Evolutionary conservation across 2,113 vertebrate genomes (phyloP).

Genomic region (Ailuropoda melanoleuca): DNA sequence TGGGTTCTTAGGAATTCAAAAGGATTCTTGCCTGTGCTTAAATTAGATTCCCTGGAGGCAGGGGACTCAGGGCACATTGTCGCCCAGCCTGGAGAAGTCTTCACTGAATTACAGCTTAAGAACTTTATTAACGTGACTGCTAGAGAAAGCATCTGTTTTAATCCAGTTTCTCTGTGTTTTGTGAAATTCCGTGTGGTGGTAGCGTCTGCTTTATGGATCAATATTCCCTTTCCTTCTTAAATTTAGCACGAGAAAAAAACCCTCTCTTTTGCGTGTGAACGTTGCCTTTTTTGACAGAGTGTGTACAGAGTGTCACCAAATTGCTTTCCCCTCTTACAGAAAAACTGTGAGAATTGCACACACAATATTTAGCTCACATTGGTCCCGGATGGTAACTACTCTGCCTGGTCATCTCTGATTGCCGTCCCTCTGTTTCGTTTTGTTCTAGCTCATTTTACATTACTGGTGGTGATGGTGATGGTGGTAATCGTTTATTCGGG

Average conservation of each 20-base stretch:
- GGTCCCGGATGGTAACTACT: fast-evolving
- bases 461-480: neutral
- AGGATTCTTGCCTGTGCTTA: neutral
- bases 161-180: neutral
- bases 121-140: neutral
- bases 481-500: neutral
- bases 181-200: neutral
- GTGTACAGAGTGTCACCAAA: no score
- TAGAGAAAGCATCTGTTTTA: neutral
- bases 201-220: neutral
- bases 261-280: neutral
- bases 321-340: neutral
- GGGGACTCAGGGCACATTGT: neutral
- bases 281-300: neutral
- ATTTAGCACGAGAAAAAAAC: neutral
- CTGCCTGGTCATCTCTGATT: no score
- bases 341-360: neutral
- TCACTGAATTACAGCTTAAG: neutral
- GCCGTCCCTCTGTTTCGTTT: neutral
- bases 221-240: neutral
- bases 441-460: neutral
- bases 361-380: fast-evolving
- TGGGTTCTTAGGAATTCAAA: neutral
- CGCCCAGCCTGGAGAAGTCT: neutral
- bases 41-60: neutral